These are phyloP conservation scores for Halocaridina rubra DNA, from an alignment of 2,888 invertebrate genomes.

Conservation along the genomic window DNA sequence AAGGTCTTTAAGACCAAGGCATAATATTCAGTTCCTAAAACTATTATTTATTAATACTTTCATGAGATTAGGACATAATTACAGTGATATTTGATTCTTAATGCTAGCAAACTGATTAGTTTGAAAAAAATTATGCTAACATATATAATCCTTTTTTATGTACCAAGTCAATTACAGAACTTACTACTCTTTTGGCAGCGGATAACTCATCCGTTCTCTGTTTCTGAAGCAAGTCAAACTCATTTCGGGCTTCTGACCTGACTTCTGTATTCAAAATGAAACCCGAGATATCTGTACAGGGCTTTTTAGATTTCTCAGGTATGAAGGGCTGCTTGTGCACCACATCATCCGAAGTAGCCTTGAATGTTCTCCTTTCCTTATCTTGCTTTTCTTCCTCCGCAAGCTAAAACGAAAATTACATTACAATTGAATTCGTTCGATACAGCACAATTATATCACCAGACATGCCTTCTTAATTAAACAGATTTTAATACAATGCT, in stretches of 20 bases:
- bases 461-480: too few relatives aligned
- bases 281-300: slow-evolving; percentile 70
- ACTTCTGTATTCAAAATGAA: slow-evolving; percentile 77
- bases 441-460: too few relatives aligned
- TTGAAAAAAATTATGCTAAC: too few relatives aligned
- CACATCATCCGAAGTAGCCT: slow-evolving; percentile 75
- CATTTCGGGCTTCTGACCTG: slow-evolving; percentile 75
- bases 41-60: too few relatives aligned
- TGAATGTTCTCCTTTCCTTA: slow-evolving; percentile 70
- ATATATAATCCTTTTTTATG: too few relatives aligned
- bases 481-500: too few relatives aligned
- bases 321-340: slow-evolving; percentile 77
- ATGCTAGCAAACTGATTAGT: too few relatives aligned
- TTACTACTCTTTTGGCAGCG: slow-evolving; percentile 69
- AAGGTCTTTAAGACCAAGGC: too few relatives aligned
- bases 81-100: too few relatives aligned
- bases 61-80: too few relatives aligned
- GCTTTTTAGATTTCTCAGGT: slow-evolving; percentile 72
- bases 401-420: slow-evolving; percentile 65
- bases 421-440: not conserved
- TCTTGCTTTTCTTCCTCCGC: slow-evolving; percentile 68
- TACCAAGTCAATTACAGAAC: not conserved
- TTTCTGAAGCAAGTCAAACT: slow-evolving; percentile 73
- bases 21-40: too few relatives aligned
- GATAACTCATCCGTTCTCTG: slow-evolving; percentile 73